Evolutionary conservation across 2,797 vertebrate species (phyloP).

Genomic region (Avahi laniger): DNA sequence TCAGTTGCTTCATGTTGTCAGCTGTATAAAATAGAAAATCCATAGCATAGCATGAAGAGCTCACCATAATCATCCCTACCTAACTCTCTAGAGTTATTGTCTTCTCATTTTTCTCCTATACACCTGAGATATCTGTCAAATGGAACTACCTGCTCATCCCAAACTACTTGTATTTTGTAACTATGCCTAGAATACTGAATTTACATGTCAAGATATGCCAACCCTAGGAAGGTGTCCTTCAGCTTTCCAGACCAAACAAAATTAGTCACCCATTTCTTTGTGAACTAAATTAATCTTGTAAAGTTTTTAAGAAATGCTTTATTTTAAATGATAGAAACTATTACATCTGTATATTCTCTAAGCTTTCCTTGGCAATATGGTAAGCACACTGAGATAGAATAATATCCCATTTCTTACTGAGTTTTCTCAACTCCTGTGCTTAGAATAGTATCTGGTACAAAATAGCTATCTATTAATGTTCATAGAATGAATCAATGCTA

Average conservation of each 20-base stretch:
- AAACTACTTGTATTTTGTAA: neutral
- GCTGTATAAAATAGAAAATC: neutral
- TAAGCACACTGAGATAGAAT: neutral
- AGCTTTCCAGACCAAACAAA: neutral
- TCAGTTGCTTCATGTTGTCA: neutral
- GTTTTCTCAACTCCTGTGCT: neutral
- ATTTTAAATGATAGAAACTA: neutral
- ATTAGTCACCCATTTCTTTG: neutral
- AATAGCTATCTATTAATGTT: neutral
- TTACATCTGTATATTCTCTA: neutral
- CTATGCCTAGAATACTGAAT: neutral
- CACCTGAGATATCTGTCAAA: neutral
- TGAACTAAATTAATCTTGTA: neutral
- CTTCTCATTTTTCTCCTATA: neutral
- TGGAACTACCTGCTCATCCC: neutral
- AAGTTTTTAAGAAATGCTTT: neutral
- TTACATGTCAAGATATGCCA: neutral
- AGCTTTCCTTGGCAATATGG: neutral
- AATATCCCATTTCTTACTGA: neutral
- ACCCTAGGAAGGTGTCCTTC: neutral
- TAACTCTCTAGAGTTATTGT: neutral
- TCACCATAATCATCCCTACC: neutral
- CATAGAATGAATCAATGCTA: neutral
- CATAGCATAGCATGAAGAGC: neutral
- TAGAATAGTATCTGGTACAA: neutral